These are phyloP conservation scores for Genyomyrus donnyi DNA, from an alignment of 2,113 vertebrate species.

Conservation along the genomic window DNA sequence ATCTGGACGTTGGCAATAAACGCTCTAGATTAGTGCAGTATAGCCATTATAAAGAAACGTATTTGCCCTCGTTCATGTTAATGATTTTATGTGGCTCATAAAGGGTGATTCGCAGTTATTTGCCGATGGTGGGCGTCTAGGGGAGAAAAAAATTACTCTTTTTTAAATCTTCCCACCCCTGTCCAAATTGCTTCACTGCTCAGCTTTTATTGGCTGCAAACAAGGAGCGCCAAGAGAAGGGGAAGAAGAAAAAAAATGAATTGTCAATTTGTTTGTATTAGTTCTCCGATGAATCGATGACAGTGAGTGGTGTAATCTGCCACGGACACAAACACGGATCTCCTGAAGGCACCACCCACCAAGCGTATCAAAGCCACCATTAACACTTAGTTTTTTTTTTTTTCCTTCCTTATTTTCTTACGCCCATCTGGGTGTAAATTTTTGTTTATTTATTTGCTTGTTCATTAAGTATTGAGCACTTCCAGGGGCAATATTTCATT, in stretches of 20 bases:
- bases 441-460: not conserved
- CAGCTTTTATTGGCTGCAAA: not conserved
- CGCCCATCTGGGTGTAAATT: constrained; percentile 28
- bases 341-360: constrained; percentile 13
- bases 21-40: not conserved
- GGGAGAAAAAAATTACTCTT: not conserved
- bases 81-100: not conserved
- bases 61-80: not conserved
- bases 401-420: constrained; percentile 16
- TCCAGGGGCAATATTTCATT: constrained; percentile 29
- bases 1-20: not conserved
- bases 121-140: not conserved
- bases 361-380: constrained; percentile 23
- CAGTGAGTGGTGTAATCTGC: constrained; percentile 46
- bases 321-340: not conserved
- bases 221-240: constrained; percentile 14
- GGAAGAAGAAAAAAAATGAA: constrained; percentile 38
- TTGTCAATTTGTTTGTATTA: constrained; percentile 50
- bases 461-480: not conserved
- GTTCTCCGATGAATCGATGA: constrained; percentile 51
- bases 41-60: not conserved
- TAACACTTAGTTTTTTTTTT: constrained; percentile 17
- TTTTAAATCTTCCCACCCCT: not conserved
- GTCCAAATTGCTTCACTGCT: not conserved
- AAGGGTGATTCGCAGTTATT: not conserved